Evolutionary conservation across 2,888 invertebrate species (phyloP), one percentile per base, ranked within the genome.

Genomic region (Idaea straminata): DNA sequence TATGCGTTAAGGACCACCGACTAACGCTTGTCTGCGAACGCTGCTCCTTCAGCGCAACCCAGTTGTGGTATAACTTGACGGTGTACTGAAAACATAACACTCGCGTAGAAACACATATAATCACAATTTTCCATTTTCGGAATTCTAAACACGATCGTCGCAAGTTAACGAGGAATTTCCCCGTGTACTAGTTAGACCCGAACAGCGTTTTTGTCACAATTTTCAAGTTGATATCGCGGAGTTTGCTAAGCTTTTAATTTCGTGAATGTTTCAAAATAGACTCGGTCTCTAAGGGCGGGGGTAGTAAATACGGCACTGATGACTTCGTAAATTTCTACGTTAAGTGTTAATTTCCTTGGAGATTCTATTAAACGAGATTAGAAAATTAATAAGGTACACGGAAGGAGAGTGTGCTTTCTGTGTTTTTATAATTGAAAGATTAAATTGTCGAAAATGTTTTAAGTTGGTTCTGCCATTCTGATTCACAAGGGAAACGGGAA

Each of bases 341-440:
- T 81, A 77, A 83, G 77, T 77, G 78, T 78, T 83, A 82, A 83
- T 85, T 85, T 84, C 83, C 84, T 83, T 70, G 68, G 82, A 83
- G 83, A 82, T 80, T 77, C 74, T 79, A 74, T 74, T 78, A 75
- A 81, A 77, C 72, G 76, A 72, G 70, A 71, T 69, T 70, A 72
- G 74, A 72, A 74, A 78, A 75, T 75, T 71, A 75, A 72, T 73
- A 75, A 65, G 64, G 61, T 62, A 71, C 65, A 66, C 66, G 68
- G 73, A 74, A 74, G 73, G 47, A 47, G 47, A 7, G 47, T 47
- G 47, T 47, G 47, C 47, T 47, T 47, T 47, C 47, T 47, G 47
- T 47, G 47, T 47, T 47, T 47, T 47, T 47, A 47, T 47, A 47
- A 47, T 47, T 47, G 6, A 47, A 47, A 47, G 47, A 47, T 47